Evolutionary conservation across 1,140 invertebrate genomes (phyloP).

Genomic region (Pygmarrhopalites habei): DNA sequence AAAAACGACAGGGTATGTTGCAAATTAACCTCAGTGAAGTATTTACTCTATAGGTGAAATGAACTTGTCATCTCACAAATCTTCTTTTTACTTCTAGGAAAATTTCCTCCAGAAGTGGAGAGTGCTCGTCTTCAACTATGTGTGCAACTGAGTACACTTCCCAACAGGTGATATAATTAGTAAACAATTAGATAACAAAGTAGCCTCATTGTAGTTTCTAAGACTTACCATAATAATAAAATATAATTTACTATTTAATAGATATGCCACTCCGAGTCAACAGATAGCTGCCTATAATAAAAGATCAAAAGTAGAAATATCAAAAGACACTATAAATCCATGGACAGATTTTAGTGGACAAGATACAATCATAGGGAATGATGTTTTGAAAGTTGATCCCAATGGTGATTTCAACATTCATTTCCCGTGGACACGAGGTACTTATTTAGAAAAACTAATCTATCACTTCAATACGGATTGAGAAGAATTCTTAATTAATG

Average conservation of each 20-base stretch:
- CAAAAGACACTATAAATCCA: constrained; percentile 28
- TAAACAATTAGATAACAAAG: too few relatives aligned
- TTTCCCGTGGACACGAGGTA: constrained; percentile 79
- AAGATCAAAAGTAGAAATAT: constrained; percentile 59
- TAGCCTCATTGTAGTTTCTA: too few relatives aligned
- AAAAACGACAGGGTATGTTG: too few relatives aligned
- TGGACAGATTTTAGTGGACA: constrained; percentile 41
- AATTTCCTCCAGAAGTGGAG: constrained; percentile 57
- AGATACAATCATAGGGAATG: constrained; percentile 59
- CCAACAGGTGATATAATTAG: too few relatives aligned
- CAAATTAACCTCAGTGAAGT: too few relatives aligned
- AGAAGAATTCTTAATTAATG: too few relatives aligned
- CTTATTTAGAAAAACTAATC: too few relatives aligned
- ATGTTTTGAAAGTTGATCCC: constrained; percentile 65
- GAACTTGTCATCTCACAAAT: too few relatives aligned
- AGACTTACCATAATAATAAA: too few relatives aligned
- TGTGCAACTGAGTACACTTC: too few relatives aligned
- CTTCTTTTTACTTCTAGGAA: background rate
- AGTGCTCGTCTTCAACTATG: constrained; percentile 72
- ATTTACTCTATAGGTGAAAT: constrained; percentile 51
- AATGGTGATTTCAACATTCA: constrained; percentile 70
- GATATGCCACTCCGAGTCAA: constrained; percentile 73
- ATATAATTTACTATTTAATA: too few relatives aligned
- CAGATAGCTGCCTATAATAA: constrained; percentile 79
- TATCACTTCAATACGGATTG: too few relatives aligned